Base-by-base conservation (phyloP, 2,113 vertebrate species). In the Dicentrarchus labrax region DNA sequence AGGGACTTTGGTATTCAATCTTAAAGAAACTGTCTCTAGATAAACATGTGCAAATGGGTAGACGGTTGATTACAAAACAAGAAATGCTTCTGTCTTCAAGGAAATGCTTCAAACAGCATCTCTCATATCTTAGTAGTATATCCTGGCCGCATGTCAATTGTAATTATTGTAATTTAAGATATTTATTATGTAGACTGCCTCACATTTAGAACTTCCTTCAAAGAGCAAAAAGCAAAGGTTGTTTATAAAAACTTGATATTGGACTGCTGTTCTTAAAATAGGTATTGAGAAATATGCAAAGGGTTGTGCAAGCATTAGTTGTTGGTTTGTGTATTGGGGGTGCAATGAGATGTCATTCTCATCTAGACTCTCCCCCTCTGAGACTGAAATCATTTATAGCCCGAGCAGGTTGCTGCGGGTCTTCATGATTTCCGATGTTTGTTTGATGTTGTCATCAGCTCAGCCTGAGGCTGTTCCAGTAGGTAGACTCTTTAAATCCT, bases 371-470 rank as follows among this genome's bases (percentile, higher is more conserved):
- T 65, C 21, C 75, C 69, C 78, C 70, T 78, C 66, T 47, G 84
- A 86, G 88, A 76, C 57, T 50, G 68, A 79, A 91, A 83, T 83
- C 70, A 66, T 86, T 89, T 84, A 47, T 48, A 76, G 60, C 67
- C 71, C 6, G 15, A 43, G 80, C 81, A 85, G 74, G 72, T 70
- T 75, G 77, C 75, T 30, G 64, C 8, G 12, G 64, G 43, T 67
- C 65, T 69, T 51, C 47, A 69, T 51, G 12, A 69, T 51, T 51
- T 69, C 17, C 21, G 10, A 64, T 78, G 80, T 86, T 80, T 86
- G 78, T 83, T 82, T 84, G 82, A 85, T 76, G 80, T 67, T 81
- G 78, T 87, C 84, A 69, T 76, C 69, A 30, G 72, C 78, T 84
- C 68, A 69, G 84, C 89, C 82, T n/a, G 16, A 72, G 84, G 83